Evolutionary conservation across 2,113 vertebrate genomes (phyloP).

Genomic region (Hydrolagus affinis): DNA sequence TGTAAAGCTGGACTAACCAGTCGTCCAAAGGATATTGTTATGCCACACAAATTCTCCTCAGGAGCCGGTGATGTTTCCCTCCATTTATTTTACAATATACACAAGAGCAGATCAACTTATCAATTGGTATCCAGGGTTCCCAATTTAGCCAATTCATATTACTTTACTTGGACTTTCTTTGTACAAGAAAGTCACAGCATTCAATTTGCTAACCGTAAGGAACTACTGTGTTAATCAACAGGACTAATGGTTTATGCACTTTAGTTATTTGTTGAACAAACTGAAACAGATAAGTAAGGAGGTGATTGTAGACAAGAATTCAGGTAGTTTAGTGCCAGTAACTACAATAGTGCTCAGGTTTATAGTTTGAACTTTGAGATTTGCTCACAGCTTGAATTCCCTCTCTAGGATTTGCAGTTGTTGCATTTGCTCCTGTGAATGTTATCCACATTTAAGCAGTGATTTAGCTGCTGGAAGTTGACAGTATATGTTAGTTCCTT

Average conservation of each 20-base stretch:
- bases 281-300: not conserved
- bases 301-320: too few species aligned
- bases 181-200: too few species aligned
- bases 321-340: too few species aligned
- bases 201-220: not conserved
- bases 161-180: too few species aligned
- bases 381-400: not conserved
- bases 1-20: not conserved
- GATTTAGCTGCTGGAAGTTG: not conserved
- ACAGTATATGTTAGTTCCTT: not conserved
- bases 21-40: not conserved
- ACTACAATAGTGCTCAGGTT: not conserved
- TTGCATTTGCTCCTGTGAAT: not conserved
- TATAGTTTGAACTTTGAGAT: not conserved
- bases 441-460: not conserved
- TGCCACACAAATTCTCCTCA: not conserved
- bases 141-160: too few species aligned
- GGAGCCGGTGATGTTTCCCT: not conserved
- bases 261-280: not conserved
- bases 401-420: not conserved
- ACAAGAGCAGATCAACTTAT: not conserved
- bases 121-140: too few species aligned
- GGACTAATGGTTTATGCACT: not conserved
- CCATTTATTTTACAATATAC: not conserved
- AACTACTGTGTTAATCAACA: too few species aligned